phyloP scores from a whole-genome alignment of 2,888 invertebrate species.

The Drosophila neutralis region DNA sequence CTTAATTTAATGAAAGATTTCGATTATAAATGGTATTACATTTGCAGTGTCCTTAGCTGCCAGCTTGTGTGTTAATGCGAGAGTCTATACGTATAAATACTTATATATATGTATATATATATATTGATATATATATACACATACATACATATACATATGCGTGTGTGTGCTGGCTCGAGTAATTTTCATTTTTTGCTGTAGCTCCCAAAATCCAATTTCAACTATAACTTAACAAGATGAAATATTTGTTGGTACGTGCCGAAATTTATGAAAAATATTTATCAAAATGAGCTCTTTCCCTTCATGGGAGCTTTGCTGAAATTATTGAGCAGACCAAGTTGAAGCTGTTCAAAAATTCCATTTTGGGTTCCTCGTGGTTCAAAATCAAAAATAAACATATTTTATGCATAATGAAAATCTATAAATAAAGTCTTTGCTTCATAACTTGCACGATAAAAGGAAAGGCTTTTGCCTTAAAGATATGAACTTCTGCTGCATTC shows the following conservation, averaged over 20 bases:
- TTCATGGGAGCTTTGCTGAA: slow-evolving; percentile 32
- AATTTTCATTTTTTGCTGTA: slow-evolving; percentile 34
- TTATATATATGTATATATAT: not conserved
- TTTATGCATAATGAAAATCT: not conserved
- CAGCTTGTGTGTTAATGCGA: slow-evolving; percentile 2
- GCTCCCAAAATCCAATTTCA: slow-evolving; percentile 39
- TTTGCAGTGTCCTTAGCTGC: slow-evolving; percentile 49
- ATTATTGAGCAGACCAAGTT: slow-evolving; percentile 31
- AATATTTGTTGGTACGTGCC: slow-evolving; percentile 48
- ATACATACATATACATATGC: not conserved
- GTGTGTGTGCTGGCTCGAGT: slow-evolving; percentile 3
- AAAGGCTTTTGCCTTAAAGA: not conserved
- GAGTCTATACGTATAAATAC: not conserved
- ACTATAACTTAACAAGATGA: slow-evolving; percentile 42
- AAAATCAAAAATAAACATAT: not conserved
- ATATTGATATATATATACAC: too few relatives aligned
- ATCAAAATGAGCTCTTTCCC: slow-evolving; percentile 21
- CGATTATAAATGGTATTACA: slow-evolving; percentile 74
- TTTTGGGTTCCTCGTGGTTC: not conserved
- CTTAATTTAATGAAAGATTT: slow-evolving; percentile 79
- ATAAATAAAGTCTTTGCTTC: not conserved
- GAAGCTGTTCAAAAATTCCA: not conserved
- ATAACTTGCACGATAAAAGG: not conserved
- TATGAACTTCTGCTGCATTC: not conserved
- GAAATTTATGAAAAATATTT: slow-evolving; percentile 43